phyloP scores from a whole-genome alignment of 2,113 vertebrate species.

The Stigmatopora nigra region DNA sequence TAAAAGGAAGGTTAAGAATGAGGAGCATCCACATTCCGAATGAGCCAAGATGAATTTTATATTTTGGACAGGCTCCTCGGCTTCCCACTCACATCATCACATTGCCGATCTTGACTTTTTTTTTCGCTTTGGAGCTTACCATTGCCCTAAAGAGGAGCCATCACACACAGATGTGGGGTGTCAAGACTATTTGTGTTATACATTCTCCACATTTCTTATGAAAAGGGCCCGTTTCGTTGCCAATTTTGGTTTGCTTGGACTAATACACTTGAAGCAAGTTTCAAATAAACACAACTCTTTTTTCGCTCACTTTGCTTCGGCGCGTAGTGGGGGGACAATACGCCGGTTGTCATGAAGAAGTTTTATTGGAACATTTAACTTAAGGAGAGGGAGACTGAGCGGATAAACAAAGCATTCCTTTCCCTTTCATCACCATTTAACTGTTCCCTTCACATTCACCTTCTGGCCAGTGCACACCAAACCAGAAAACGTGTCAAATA shows the following conservation, averaged over 20 bases:
- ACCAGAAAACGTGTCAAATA: conserved; percentile 60
- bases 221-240: conserved; percentile 59
- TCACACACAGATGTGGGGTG: conserved; percentile 65
- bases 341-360: conserved; percentile 57
- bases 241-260: conserved; percentile 59
- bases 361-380: conserved; percentile 59
- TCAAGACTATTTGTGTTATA: conserved; percentile 72
- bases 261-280: conserved; percentile 60
- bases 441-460: conserved; percentile 62
- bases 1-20: conserved; percentile 48
- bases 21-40: conserved; percentile 40
- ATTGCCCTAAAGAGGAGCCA: conserved; percentile 40
- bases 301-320: conserved; percentile 18
- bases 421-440: conserved; percentile 71
- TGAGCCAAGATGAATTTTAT: conserved; percentile 28
- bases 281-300: conserved; percentile 68
- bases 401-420: conserved; percentile 73
- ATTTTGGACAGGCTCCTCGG: conserved; percentile 39
- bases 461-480: conserved; percentile 58
- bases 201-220: conserved; percentile 66
- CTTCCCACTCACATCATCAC: conserved; percentile 41
- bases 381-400: conserved; percentile 64
- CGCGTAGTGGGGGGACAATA: conserved; percentile 55
- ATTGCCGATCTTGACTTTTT: conserved; percentile 48
- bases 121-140: conserved; percentile 13